Evolutionary conservation across 1,140 invertebrate genomes (phyloP).

Genomic region (Pollicipes pollicipes): DNA sequence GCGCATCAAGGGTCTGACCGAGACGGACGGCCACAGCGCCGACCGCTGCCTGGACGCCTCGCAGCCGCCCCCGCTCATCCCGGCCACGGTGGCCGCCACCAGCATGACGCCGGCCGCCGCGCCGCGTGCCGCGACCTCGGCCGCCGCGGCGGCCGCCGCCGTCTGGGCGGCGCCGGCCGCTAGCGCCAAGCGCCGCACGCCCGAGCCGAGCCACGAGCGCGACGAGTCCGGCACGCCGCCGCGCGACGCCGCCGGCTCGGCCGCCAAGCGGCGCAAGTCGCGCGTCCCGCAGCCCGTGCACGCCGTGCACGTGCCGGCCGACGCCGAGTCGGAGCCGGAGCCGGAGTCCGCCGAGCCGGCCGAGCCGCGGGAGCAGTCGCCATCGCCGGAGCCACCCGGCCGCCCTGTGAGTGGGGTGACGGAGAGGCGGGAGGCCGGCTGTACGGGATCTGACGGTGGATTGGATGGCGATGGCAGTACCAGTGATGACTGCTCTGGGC

Average conservation of each 20-base stretch:
- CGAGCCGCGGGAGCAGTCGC: not conserved
- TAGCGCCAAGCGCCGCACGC: not conserved
- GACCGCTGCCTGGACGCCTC: not conserved
- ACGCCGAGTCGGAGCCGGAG: not conserved
- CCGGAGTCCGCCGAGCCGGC: not conserved
- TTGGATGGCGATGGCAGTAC: no score
- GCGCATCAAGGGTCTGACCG: conserved; percentile 24
- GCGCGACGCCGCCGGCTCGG: not conserved
- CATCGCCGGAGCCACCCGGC: no score
- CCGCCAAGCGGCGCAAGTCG: not conserved
- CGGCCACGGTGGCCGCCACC: no score
- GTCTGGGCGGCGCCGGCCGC: no score
- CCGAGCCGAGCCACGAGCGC: not conserved
- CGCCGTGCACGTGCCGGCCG: no score
- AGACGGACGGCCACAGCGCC: conserved; percentile 9
- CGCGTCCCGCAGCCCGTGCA: not conserved
- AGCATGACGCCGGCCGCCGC: no score
- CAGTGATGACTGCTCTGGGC: no score
- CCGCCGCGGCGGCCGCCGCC: no score
- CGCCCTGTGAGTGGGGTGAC: no score
- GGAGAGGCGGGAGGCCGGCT: no score
- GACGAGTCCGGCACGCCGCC: not conserved
- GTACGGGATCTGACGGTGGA: no score
- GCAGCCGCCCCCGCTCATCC: not conserved
- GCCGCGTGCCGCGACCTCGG: no score